These are phyloP conservation scores for Penaeus monodon DNA, from an alignment of 2,888 invertebrate genomes.

Conservation along the genomic window DNA sequence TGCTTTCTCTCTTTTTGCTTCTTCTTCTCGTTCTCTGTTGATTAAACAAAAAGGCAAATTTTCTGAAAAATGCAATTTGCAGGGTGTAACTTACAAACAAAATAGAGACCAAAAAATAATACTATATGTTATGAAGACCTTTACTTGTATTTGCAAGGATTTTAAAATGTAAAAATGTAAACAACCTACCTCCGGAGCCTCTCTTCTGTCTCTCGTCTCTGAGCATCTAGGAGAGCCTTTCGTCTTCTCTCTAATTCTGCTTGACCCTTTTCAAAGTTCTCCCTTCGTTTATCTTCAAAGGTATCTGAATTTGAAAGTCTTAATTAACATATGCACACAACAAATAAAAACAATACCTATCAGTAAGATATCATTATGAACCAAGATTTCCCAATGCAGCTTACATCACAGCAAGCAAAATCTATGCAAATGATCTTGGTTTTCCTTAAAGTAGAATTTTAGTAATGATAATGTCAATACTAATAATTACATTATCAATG, in stretches of 20 bases:
- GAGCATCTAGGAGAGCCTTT: constrained; percentile 88
- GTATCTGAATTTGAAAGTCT: constrained; percentile 70
- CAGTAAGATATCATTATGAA: too few species aligned
- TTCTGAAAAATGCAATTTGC: not conserved
- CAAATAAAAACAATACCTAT: not conserved
- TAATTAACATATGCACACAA: not conserved
- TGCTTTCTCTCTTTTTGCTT: constrained; percentile 66
- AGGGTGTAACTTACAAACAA: too few species aligned
- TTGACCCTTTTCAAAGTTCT: constrained; percentile 98
- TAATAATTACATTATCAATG: too few species aligned
- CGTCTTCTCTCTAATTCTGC: constrained; percentile 93
- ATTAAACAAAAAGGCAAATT: not conserved
- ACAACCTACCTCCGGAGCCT: constrained; percentile 85
- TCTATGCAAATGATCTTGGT: too few species aligned
- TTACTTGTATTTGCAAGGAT: too few species aligned
- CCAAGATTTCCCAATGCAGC: too few species aligned
- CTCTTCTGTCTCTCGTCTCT: constrained; percentile 91
- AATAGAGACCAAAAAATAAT: too few species aligned
- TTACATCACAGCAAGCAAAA: too few species aligned
- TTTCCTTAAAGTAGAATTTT: too few species aligned
- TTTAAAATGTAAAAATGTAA: too few species aligned
- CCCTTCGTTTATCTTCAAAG: constrained; percentile 95
- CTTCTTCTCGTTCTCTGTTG: constrained; percentile 64
- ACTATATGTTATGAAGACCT: too few species aligned
- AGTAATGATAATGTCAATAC: too few species aligned